Base-by-base conservation (phyloP, 1,140 invertebrate genomes). In the Dinothrombium tinctorium region DNA sequence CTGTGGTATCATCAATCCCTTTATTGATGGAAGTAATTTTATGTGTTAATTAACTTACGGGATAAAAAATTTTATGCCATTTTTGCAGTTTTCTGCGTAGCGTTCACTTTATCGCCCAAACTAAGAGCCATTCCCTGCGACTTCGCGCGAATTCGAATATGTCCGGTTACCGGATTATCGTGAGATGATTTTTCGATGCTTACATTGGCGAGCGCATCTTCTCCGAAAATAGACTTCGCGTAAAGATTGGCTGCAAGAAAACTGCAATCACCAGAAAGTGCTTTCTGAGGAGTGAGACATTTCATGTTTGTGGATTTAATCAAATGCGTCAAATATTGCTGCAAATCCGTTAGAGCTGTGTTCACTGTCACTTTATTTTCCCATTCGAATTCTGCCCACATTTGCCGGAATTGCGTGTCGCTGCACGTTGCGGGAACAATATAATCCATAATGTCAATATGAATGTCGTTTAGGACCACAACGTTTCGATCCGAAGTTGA, bases 351-450 rank as follows among this genome's bases (percentile, higher is more conserved):
- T 43, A 98, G 71, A 33, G 76, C 80, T 1, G 94, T 98, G 56
- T 87, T 86, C 0, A 99, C 90, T 0, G 86, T 81, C 8, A 96
- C 84, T 69, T 98, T 98, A 63, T 99, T 99, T 65, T 99, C 94
- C 94, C 94, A 99, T 62, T 99, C 94, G 64, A 99, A 99, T 64
- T 95, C 89, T 2, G 86, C 80, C 94, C 94, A 99, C 92, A 99
- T 99, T 59, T 82, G 74, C 12, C 92, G 61, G 65, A 98, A 99
- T 62, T 98, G 89, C 0, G 73, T 71, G 58, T 98, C 90, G 22
- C 74, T 87, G 58, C 89, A 96, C 20, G 67, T 63, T 2, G 87
- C 87, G n/a, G 94, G 92, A 26, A 95, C 76, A 52, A 99, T 99
- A 60, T 98, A 99, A 64, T 99, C 94, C 82, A 99, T 95, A 45